Evolutionary conservation across 1,140 invertebrate genomes (phyloP).

Genomic region (Vanessa atalanta): DNA sequence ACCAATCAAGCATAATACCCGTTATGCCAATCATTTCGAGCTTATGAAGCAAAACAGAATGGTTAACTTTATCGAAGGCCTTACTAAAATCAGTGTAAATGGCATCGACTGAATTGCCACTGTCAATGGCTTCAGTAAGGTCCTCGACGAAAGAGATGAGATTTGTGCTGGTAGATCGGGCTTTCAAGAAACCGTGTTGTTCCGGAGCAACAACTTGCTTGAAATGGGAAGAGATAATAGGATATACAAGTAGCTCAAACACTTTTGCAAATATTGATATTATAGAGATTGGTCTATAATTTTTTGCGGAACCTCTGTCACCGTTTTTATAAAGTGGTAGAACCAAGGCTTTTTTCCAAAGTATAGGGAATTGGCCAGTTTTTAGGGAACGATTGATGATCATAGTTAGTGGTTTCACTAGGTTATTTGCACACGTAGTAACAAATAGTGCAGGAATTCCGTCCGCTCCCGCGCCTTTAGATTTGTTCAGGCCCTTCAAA

Average conservation of each 20-base stretch:
- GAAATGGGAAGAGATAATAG: conserved; percentile 7
- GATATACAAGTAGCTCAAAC: conserved; percentile 20
- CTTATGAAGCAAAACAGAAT: background rate
- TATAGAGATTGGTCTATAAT: conserved; percentile 16
- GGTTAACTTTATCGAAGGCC: conserved; percentile 23
- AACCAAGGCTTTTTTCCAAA: conserved; percentile 27
- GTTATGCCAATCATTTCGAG: conserved; percentile 11
- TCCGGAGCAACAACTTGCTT: conserved; percentile 8
- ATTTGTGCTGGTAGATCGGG: conserved; percentile 17
- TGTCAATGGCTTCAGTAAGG: conserved; percentile 19
- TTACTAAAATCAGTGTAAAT: conserved; percentile 12
- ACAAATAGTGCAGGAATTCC: conserved; percentile 6
- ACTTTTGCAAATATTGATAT: conserved; percentile 22
- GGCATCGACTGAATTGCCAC: conserved; percentile 3
- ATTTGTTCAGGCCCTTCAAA: conserved; percentile 1
- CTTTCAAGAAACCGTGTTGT: conserved; percentile 17
- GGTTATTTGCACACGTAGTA: conserved; percentile 24
- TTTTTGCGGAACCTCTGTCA: conserved; percentile 19
- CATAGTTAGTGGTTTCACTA: conserved; percentile 17
- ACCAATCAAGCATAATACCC: conserved; percentile 14
- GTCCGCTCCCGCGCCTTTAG: conserved; percentile 1
- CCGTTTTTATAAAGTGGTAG: conserved; percentile 25
- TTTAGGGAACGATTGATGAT: conserved; percentile 33
- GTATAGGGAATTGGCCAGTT: conserved; percentile 24
- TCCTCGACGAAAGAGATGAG: conserved; percentile 24